Evolutionary conservation across 2,113 vertebrate genomes (phyloP).

Genomic region (Cyprinus carpio): DNA sequence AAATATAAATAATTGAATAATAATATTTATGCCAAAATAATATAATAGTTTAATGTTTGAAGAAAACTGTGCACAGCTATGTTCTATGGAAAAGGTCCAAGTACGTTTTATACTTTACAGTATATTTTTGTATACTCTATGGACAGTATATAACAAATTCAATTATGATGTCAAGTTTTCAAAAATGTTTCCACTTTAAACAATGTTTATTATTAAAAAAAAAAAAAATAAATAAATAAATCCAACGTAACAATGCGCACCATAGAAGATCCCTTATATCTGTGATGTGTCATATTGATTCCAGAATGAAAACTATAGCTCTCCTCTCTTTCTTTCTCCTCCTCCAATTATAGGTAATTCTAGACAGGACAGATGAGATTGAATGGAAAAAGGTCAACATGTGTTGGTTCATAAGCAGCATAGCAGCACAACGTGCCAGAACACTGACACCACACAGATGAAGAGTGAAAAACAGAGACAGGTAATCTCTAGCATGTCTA

Average conservation of each 20-base stretch:
- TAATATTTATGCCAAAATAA: background rate
- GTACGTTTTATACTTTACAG: background rate
- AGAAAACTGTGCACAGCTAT: background rate
- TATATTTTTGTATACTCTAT: background rate
- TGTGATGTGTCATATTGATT: background rate
- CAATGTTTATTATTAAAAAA: too few relatives aligned
- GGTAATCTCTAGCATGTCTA: slow-evolving; percentile 59
- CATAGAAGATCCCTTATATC: background rate
- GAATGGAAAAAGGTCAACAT: slow-evolving; percentile 34
- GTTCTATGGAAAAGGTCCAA: background rate
- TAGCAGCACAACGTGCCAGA: slow-evolving; percentile 38
- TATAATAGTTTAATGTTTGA: background rate
- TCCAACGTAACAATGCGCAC: background rate
- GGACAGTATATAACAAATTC: background rate
- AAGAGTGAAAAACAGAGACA: slow-evolving; percentile 30
- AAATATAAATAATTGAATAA: too few relatives aligned
- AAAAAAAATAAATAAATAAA: too few relatives aligned
- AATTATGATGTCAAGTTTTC: background rate
- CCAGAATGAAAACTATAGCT: background rate
- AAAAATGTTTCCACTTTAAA: background rate
- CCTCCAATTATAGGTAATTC: slow-evolving; percentile 65
- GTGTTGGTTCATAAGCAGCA: slow-evolving; percentile 46
- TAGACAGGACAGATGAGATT: slow-evolving; percentile 48
- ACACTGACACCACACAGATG: slow-evolving; percentile 33
- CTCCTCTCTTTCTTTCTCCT: background rate